Evolutionary conservation across 2,113 vertebrate genomes (phyloP), one percentile per base, ranked within the genome.

Genomic region (Centropus bengalensis): DNA sequence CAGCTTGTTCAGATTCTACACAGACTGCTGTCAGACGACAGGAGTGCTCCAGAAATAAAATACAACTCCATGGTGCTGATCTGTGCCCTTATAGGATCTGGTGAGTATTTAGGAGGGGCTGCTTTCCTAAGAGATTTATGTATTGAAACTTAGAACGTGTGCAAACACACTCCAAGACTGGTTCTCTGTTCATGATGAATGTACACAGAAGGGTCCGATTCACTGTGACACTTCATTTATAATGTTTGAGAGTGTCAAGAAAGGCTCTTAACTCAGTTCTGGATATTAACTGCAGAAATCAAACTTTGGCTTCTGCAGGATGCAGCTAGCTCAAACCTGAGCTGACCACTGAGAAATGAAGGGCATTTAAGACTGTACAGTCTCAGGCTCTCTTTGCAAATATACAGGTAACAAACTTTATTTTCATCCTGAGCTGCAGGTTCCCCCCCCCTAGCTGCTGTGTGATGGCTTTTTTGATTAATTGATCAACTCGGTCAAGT

Each of bases 61-160:
- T 99, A 99, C 90, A 99, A 99, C 97, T 99, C 99, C 77, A 99
- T 99, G 99, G 99, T 99, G 88, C 97, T 99, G 96, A 98, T 99
- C 98, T 99, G 99, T 97, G 98, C 99, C 12, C 97, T 99, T 82
- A 98, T 99, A 98, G 99, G 98, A 78, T 99, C 99, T 95, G 99
- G 99, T 99, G 93, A 97, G 98, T 95, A 74, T 86, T 91, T 36
- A 24, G 45, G 88, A 79, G 44, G 66, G 45, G 54, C 28, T 69
- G 40, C 79, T 91, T 85, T 73, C 58, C 38, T 3, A 27, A n/a
- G 38, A 74, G 15, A 51, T 69, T 44, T 40, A 22, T 22, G 23
- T 60, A 10, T 73, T 55, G 56, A 79, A 71, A 63, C 21, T 26
- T 12, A 51, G 19, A 80, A 9, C 4, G 0, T 13, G 15, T 33